Base-by-base conservation (phyloP, 1,140 invertebrate species). In the Notospermus geniculatus region DNA sequence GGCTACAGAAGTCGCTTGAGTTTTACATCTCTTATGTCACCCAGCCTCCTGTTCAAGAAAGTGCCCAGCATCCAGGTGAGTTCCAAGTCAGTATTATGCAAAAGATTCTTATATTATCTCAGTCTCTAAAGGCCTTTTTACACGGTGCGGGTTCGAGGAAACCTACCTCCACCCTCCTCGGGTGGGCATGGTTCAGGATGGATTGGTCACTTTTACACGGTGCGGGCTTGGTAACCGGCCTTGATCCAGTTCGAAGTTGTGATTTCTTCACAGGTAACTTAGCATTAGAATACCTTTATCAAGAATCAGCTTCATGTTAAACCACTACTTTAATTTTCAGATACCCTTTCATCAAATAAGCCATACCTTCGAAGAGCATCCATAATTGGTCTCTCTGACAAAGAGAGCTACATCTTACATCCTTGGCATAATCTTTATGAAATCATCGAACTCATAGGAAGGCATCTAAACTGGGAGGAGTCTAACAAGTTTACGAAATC, bases 361-460 rank as follows among this genome's bases (percentile, higher is more conserved):
- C 32, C 32, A 7, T 36, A 36, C 32, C 46, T 19, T 5, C 32
- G 32, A 15, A 43, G 43, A 28, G 54, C 62, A 61, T 39, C 63
- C 19, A 60, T 54, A n/a, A 72, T 74, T 36, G 79, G 77, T 28
- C 65, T 81, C 2, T 63, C 71, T 22, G 80, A 79, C 32, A 68
- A 69, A 29, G 80, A 82, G 63, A 70, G 71, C 54, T 63, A 64
- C 27, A 87, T 89, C 29, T 80, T 84, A 58, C 86, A 90, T 70
- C 87, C 88, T n/a, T 93, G 91, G 91, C 86, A 87, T 54, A 87
- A 87, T 66, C 83, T 93, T 17, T 92, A 90, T 75, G 84, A 86
- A 64, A 86, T 91, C 22, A 80, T 92, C 2, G 87, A 89, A 76
- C 78, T 89, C 54, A 86, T 89, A 53, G 90, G 90, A 0, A 84